Base-by-base conservation (phyloP, 2,797 vertebrate genomes). In the Perdix hodgsoniae region DNA sequence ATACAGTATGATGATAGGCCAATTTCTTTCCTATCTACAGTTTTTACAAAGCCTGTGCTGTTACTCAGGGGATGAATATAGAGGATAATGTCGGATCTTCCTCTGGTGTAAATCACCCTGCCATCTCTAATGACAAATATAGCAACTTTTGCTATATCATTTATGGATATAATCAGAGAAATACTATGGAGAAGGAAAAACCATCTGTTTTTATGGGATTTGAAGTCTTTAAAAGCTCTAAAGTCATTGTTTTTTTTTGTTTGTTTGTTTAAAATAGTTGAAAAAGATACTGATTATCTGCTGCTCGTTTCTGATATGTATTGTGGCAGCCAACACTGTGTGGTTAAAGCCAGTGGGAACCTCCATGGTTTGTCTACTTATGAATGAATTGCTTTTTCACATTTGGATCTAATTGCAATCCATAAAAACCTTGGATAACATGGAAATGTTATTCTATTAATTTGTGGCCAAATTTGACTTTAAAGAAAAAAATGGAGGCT, bases 341-440 rank as follows among this genome's bases (percentile, higher is more conserved):
- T 74, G 52, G 14, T 80, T 72, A 93, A 85, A 56, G 37, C 8
- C 50, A 66, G 19, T 52, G 15, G 27, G 35, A 93, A 66, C 7
- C 50, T 64, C 7, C 61, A 71, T 3, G 0, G 0, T 83, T 88
- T 93, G 79, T 80, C 33, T 92, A 31, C 7, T 29, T 75, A 91
- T 85, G 47, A 95, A 69, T 23, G 0, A 80, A 90, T 54, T 54
- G 69, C 66, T 84, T 83, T 79, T 94, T 76, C 40, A 77, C 47
- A 65, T 94, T 88, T 90, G 47, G 69, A 52, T 76, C 37, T 86
- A 93, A 86, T 52, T 90, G 57, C 17, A 79, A 75, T 16, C 42
- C 31, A 56, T 92, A 83, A 87, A 93, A 0, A 6, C 31, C 22
- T 27, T 1, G 80, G 29, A 77, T 85, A 87, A 83, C 33, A 80